Base-by-base conservation (phyloP, 2,888 invertebrate genomes). In the Diadegma fenestrale region DNA sequence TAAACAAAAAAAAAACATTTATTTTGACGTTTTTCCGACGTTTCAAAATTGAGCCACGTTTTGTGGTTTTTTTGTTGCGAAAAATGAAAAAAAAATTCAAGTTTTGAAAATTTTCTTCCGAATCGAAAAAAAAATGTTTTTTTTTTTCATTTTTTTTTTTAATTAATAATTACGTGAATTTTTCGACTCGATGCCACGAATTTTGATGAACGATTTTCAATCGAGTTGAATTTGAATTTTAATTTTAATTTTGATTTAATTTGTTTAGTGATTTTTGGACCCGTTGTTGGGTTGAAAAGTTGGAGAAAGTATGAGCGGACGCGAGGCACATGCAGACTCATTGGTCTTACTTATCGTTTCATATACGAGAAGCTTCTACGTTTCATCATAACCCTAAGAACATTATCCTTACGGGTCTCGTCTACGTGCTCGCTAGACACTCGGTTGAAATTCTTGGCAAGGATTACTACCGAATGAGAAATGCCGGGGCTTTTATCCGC, bases 371-470 rank as follows among this genome's bases (percentile, higher is more conserved):
- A 33, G 17, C 58, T 54, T 58, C 37, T 63, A 75, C 33, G 48
- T 64, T 76, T 64, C 48, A 48, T 48, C 8, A 41, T 48, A 37
- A 19, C 22, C 48, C 14, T 48, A 5, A 64, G 19, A 63, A 64
- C 48, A 76, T 37, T 48, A 76, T 48, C 48, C 33, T 33, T 10
- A 33, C 8, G 64, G 33, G 6, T 76, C 48, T 64, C 26, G 63
- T 33, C 64, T 76, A 64, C 64, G 63, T 76, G 75, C 64, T 63
- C 64, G 48, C 75, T n/a, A 48, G 75, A 63, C n/a, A n/a, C 63
- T 76, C 22, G 48, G 14, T 17, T 51, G 61, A 45, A 41, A 61
- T 69, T 45, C n/a, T 26, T 33, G 19, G 45, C 61, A 19, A 19
- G 77, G 43, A 22, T 12, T 78, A 58, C 10, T 61, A 45, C 37